phyloP scores from a whole-genome alignment of 2,888 invertebrate genomes.

The Neria commutata region DNA sequence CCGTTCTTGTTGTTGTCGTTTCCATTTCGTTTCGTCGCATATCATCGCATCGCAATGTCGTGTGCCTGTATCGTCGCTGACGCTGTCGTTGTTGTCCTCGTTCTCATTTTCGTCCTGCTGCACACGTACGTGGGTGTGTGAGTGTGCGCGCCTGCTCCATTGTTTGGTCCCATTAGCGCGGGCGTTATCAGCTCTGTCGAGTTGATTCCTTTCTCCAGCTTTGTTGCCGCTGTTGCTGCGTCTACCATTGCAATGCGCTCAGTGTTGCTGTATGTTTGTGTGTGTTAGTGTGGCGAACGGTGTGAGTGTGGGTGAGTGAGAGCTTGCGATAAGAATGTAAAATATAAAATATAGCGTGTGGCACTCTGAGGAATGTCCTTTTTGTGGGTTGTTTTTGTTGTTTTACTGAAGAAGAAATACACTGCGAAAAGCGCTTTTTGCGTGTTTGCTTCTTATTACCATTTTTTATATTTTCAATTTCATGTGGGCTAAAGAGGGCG shows the following conservation, averaged over 20 bases:
- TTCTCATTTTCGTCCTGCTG: conserved; percentile 27
- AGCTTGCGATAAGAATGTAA: conserved; percentile 62
- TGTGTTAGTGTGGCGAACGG: conserved; percentile 1
- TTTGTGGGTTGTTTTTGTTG: conserved; percentile 40
- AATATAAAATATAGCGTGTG: conserved; percentile 59
- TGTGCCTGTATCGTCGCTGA: conserved; percentile 32
- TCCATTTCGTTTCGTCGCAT: conserved; percentile 2
- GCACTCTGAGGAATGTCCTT: conserved; percentile 60
- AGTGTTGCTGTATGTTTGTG: conserved; percentile 7
- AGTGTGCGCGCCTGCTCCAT: conserved; percentile 44
- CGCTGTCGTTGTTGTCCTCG: conserved; percentile 14
- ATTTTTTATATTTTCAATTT: too few relatives aligned
- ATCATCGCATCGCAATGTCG: conserved; percentile 28
- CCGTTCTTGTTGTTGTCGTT: conserved; percentile 8
- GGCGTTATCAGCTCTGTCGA: conserved; percentile 55
- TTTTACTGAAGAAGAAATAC: too few relatives aligned
- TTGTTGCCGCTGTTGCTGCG: conserved; percentile 20
- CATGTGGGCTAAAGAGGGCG: too few relatives aligned
- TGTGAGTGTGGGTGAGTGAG: conserved; percentile 41
- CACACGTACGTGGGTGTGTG: conserved; percentile 29
- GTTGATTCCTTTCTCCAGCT: conserved; percentile 43
- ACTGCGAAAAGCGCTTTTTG: not conserved
- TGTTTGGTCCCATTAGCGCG: conserved; percentile 60
- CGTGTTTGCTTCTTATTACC: conserved; percentile 11
- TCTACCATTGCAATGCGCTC: not conserved